Percentiles rank a stretch among this genome's conserved stretches.
Evolutionary conservation across 2,113 vertebrate species (phyloP).

Genomic region (Etia nguti): DNA sequence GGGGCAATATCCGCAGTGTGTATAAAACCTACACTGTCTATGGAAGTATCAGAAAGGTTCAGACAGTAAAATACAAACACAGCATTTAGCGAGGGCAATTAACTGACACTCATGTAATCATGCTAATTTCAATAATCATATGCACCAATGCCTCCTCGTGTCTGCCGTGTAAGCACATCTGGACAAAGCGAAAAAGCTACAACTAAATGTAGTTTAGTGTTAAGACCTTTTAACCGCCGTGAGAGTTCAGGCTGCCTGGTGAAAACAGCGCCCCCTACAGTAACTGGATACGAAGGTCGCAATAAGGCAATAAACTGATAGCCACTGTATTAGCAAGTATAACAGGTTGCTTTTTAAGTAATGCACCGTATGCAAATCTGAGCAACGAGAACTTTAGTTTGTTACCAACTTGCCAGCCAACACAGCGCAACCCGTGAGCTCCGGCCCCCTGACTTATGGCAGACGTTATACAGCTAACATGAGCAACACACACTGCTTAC

Average conservation of each 20-base stretch:
- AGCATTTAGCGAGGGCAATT: not conserved
- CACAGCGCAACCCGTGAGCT: not conserved
- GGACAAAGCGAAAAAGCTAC: not conserved
- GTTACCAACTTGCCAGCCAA: not conserved
- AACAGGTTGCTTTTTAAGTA: not conserved
- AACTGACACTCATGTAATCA: not conserved
- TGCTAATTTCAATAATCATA: not conserved
- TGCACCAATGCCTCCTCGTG: not conserved
- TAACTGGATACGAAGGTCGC: not conserved
- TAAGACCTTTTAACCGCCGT: not conserved
- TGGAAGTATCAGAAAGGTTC: not conserved
- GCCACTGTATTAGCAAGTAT: not conserved
- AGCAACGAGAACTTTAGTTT: not conserved
- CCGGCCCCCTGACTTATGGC: not conserved
- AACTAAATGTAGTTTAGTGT: not conserved
- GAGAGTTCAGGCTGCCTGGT: not conserved
- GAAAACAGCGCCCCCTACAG: not conserved
- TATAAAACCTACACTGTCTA: not conserved
- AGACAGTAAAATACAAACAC: not conserved
- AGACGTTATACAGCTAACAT: not conserved
- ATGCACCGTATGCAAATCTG: not conserved
- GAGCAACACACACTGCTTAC: not conserved
- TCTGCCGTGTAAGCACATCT: not conserved
- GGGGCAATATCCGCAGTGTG: not conserved
- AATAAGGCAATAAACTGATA: not conserved